Percentiles rank a stretch among this genome's conserved stretches.
Evolutionary conservation across 2,113 vertebrate species (phyloP).

Genomic region (Ceuthmochares aereus): DNA sequence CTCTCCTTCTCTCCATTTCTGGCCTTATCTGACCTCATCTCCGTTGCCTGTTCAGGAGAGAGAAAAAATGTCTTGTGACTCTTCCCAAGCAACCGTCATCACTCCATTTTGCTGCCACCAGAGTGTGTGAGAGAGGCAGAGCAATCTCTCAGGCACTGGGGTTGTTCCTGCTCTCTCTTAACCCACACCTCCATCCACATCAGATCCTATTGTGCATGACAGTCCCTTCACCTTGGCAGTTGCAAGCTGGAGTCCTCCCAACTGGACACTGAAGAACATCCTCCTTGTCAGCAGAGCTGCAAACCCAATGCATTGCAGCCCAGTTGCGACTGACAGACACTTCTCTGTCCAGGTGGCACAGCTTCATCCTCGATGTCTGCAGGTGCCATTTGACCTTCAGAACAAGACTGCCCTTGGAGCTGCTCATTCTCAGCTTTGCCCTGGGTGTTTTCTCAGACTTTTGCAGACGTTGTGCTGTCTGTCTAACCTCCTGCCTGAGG

Average conservation of each 20-base stretch:
- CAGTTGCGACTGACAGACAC: neutral
- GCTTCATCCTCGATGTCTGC: neutral
- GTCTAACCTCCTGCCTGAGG: neutral
- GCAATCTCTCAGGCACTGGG: neutral
- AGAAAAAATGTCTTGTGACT: neutral
- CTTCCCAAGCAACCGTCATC: neutral
- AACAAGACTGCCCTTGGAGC: neutral
- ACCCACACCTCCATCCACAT: neutral
- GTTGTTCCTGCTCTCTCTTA: neutral
- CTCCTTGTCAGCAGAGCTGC: neutral
- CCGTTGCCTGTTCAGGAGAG: accelerated
- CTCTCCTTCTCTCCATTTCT: neutral
- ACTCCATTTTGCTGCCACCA: neutral
- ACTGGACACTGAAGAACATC: neutral
- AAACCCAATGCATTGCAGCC: neutral
- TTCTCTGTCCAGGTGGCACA: neutral
- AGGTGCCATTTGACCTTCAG: neutral
- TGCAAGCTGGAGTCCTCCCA: neutral
- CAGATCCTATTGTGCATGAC: neutral
- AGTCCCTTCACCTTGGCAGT: neutral
- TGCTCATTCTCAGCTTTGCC: neutral
- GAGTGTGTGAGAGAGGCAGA: neutral
- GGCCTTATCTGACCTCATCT: neutral
- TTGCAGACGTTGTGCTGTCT: neutral
- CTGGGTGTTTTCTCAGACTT: neutral